Percentiles rank a stretch among this genome's conserved stretches.
These are phyloP conservation scores for Microplitis manilae DNA, from an alignment of 2,888 invertebrate genomes.

Conservation along the genomic window DNA sequence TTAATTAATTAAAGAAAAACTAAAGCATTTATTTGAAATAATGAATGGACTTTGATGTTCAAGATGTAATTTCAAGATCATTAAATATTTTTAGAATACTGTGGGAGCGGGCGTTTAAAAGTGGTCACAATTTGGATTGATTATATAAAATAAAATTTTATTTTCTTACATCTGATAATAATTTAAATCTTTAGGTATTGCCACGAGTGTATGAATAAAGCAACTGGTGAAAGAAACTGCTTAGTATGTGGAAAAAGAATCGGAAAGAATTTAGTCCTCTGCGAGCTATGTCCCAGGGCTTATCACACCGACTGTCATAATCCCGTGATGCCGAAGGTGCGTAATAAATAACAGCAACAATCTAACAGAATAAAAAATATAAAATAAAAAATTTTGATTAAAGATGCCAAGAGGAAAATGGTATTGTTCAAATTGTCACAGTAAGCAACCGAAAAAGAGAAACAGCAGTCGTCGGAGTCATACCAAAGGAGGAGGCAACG, in stretches of 20 bases:
- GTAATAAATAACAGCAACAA: slow-evolving; percentile 26
- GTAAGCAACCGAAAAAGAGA: slow-evolving; percentile 82
- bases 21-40: no score
- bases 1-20: no score
- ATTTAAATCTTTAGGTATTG: slow-evolving; percentile 81
- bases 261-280: slow-evolving; percentile 83
- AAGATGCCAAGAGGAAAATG: slow-evolving; percentile 87
- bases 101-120: no score
- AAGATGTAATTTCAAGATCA: no score
- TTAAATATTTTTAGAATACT: no score
- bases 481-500: slow-evolving; percentile 69
- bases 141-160: no score
- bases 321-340: slow-evolving; percentile 85
- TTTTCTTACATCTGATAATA: slow-evolving; percentile 22
- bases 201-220: slow-evolving; percentile 95
- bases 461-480: slow-evolving; percentile 71
- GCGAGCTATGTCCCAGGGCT: slow-evolving; percentile 91
- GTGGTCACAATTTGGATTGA: no score
- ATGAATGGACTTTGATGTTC: no score
- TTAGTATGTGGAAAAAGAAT: slow-evolving; percentile 90
- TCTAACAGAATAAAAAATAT: slow-evolving; percentile 20
- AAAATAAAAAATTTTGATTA: slow-evolving; percentile 1
- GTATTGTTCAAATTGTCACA: slow-evolving; percentile 91
- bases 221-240: slow-evolving; percentile 93
- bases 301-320: slow-evolving; percentile 95